Base-by-base conservation (phyloP, 1,140 invertebrate species). In the Sipha flava region DNA sequence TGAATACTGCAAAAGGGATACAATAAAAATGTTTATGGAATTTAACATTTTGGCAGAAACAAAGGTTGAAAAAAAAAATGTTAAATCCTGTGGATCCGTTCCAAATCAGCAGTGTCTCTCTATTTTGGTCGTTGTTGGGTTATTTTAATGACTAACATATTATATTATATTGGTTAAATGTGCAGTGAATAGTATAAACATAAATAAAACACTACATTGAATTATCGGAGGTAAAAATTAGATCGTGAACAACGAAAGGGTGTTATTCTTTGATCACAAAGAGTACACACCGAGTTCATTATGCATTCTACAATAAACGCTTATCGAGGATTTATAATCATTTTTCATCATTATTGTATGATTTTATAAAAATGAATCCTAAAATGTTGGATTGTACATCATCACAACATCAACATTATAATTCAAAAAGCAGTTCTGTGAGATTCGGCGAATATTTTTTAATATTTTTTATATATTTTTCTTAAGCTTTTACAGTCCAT, bases 91-190 rank as follows among this genome's bases (percentile, higher is more conserved):
- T 77, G 73, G 73, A 77, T 43, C 73, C 1, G 31, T 9, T 77
- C 73, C 73, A 77, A 77, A 77, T 70, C 52, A 21, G 52, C 73
- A 57, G 34, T 40, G 52, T 77, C 34, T 77, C 52, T 77, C 73
- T 77, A 59, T 77, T 77, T 77, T 7, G 21, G 73, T 59, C 52
- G n/a, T 18, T 34, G 21, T 59, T 2, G 12, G 7, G 21, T 66
- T 37, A 21, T 66, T 64, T 64, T 43, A 45, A 47, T 23, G 40
- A 47, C 14, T n/a, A 70, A 70, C 40, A 23, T 7, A 29, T 70
- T 70, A 29, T 47, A n/a, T 29, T 47, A 47, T 70, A 21, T 7
- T 31, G 40, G 66, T 70, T 23, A 2, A 70, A 47, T 47, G 29
- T 12, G 1, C 18, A 2, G 6, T 54, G 59, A 34, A 4, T 64